Base-by-base conservation (phyloP, 2,797 vertebrate species). In the Rhabdophis nuchalis region DNA sequence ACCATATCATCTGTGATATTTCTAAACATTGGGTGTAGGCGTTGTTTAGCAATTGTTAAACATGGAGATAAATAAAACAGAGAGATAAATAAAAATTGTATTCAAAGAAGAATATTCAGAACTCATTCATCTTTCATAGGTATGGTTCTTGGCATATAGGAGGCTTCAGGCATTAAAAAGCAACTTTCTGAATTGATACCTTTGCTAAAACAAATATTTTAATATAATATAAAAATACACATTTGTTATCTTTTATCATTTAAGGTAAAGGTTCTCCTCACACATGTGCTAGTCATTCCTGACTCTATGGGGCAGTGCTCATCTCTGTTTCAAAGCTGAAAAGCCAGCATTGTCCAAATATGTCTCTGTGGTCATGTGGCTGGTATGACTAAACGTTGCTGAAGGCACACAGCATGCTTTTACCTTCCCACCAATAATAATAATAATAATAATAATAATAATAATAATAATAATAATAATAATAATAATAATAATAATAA, bases 121-220 rank as follows among this genome's bases (percentile, higher is more conserved):
- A 89, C 2, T 92, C 89, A 72, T 53, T 23, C 85, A 89, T 68
- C 27, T 88, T 46, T 90, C 92, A 0, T 46, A 82, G 92, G 72
- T 91, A 64, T 93, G 92, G 41, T 56, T 92, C 32, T 58, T 89
- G 3, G 16, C 72, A 61, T 61, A 2, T 82, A 82, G 88, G 41
- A 29, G 32, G 41, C 29, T 68, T 4, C 36, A 0, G 0, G 27
- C 89, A 10, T 23, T 41, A 25, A 27, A 5, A 53, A 0, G 6
- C 23, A 93, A 32, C 23, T 90, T 57, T 20, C 90, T 58, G 53
- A 25, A 82, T 12, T 29, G 60, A 27, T 56, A 1, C 91, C 85
- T 27, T 92, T 54, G 25, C 23, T 36, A 88, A 41, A 52, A 29
- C 56, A 91, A 23, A 60, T 90, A 61, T 50, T 46, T 91, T 11